Conservation (phyloP, 1,140 invertebrate species). For the Wiebesia pumilae region DNA sequence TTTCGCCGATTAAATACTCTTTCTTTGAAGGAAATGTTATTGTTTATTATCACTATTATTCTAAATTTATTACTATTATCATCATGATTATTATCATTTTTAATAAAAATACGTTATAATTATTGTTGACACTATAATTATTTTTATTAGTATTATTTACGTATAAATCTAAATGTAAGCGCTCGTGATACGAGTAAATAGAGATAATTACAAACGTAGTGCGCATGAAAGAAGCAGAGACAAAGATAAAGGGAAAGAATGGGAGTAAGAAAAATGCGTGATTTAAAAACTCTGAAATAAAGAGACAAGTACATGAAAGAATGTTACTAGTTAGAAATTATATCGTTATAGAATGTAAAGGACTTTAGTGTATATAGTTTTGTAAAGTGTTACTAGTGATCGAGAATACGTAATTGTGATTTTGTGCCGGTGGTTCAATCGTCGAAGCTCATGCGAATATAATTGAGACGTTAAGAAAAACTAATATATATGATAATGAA, state of each 20-base stretch:
- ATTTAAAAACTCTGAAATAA: neutral
- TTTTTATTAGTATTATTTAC: slow-evolving; percentile 34
- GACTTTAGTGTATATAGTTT: slow-evolving; percentile 75
- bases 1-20: neutral
- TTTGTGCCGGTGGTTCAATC: slow-evolving; percentile 56
- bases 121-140: slow-evolving; percentile 38
- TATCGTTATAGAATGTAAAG: slow-evolving; percentile 68
- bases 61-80: slow-evolving; percentile 38
- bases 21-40: neutral
- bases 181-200: slow-evolving; percentile 36
- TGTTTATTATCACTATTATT: neutral
- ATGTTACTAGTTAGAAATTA: slow-evolving; percentile 66
- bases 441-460: slow-evolving; percentile 11
- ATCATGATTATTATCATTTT: slow-evolving; percentile 2
- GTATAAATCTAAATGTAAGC: slow-evolving; percentile 50
- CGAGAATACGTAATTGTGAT: slow-evolving; percentile 60
- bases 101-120: slow-evolving; percentile 45
- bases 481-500: slow-evolving; percentile 13
- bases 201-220: neutral
- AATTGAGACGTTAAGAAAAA: slow-evolving; percentile 42
- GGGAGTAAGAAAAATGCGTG: neutral
- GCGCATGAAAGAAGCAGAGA: slow-evolving; percentile 21
- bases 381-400: slow-evolving; percentile 73
- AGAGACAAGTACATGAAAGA: slow-evolving; percentile 45
- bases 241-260: slow-evolving; percentile 19